Base-by-base conservation (phyloP, 2,888 invertebrate genomes). In the Drosophila emarginata region DNA sequence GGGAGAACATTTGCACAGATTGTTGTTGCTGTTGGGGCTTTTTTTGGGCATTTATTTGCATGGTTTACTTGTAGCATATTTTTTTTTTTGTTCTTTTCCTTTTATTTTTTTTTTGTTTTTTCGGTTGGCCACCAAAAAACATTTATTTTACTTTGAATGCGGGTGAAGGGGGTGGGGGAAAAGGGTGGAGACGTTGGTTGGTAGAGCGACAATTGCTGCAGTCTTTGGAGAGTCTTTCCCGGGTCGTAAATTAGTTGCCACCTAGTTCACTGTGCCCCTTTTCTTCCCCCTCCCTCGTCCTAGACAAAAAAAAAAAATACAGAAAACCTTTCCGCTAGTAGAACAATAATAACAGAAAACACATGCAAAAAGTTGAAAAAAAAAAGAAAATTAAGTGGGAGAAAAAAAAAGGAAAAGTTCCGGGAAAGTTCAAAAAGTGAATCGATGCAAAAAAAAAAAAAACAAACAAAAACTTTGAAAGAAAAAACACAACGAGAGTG, bases 161-260 rank as follows among this genome's bases (percentile, higher is more conserved):
- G 4, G 54, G 9, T 14, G 1, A 32, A 32, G 32, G 23, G 23
- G 23, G 23, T 2, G 23, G 4, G 26, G 9, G 9, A 9, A 26
- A 6, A 5, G 18, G 21, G 51, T 2, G n/a, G n/a, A 0, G 9
- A 2, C 5, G 28, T 40, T 28, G 54, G 54, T 36, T 40, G 45
- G 45, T 37, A 60, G 23, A 28, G 56, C 79, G 62, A 81, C 79
- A 84, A 79, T 79, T 74, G 86, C 80, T 65, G 86, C 80, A 72
- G 83, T 82, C 83, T 72, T 80, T 79, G 64, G 86, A 85, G 80
- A 85, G 74, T 72, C 83, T 77, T 79, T 67, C 64, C 69, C 67
- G 73, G 61, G 81, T 80, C 79, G 86, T 85, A 85, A 85, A 80
- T 80, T 80, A 85, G 86, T 79, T 69, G 56, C 69, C 62, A 70